Evolutionary conservation across 2,113 vertebrate genomes (phyloP).

Genomic region (Apteryx mantelli): DNA sequence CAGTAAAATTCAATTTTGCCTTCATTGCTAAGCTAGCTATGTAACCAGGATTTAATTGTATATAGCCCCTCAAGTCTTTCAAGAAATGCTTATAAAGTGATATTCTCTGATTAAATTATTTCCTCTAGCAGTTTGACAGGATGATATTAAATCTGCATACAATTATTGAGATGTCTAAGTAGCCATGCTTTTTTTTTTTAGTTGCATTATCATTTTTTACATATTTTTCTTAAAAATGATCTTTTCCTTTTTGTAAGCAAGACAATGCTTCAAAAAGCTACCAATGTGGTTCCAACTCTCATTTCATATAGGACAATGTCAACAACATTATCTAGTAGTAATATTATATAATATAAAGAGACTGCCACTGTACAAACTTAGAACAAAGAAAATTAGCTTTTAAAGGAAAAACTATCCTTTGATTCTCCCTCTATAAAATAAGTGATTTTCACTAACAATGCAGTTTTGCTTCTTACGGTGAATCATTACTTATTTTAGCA

Average conservation of each 20-base stretch:
- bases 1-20: neutral
- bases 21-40: neutral
- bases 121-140: neutral
- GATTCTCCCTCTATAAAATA: neutral
- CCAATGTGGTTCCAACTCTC: neutral
- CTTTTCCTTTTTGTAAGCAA: neutral
- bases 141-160: neutral
- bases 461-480: too few relatives aligned
- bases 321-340: neutral
- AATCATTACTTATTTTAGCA: neutral
- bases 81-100: neutral
- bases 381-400: neutral
- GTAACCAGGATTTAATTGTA: neutral
- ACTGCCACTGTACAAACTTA: neutral
- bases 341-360: neutral
- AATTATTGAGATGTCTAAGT: neutral
- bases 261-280: neutral
- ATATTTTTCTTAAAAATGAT: rapidly evolving
- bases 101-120: neutral
- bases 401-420: neutral
- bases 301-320: neutral
- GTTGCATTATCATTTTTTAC: neutral
- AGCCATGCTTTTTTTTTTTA: neutral
- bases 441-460: neutral
- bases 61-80: neutral